These are phyloP conservation scores for Podarcis raffonei DNA, from an alignment of 2,113 vertebrate species.

Conservation along the genomic window DNA sequence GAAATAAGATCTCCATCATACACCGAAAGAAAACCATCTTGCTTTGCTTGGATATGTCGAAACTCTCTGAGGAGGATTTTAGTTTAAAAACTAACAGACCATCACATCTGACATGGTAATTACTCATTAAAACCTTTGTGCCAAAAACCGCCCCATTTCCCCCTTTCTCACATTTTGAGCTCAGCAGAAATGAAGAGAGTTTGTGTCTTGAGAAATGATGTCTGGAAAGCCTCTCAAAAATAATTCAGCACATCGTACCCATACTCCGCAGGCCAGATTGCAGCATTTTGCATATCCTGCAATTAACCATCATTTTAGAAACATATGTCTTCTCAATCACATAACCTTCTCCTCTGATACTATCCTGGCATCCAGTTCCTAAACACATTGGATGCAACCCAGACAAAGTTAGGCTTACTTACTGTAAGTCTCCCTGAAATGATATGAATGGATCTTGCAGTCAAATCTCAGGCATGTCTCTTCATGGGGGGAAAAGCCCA, in stretches of 20 bases:
- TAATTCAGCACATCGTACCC: neutral
- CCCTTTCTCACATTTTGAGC: conserved; percentile 20
- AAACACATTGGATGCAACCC: neutral
- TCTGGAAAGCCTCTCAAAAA: conserved; percentile 15
- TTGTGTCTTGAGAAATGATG: conserved; percentile 14
- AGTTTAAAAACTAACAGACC: conserved; percentile 29
- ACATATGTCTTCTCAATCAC: neutral
- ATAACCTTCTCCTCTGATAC: neutral
- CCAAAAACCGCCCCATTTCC: neutral
- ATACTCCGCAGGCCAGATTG: neutral
- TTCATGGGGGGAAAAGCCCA: neutral
- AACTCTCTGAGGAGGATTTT: neutral
- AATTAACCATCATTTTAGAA: neutral
- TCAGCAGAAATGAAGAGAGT: conserved; percentile 8
- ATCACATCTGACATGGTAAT: conserved; percentile 1
- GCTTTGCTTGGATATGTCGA: neutral
- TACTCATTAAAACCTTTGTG: conserved; percentile 16
- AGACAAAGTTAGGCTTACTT: neutral
- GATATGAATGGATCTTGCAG: neutral
- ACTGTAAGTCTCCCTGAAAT: neutral
- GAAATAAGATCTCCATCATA: neutral
- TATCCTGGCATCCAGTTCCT: neutral
- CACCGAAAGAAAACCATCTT: neutral
- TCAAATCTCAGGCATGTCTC: neutral
- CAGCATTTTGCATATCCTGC: neutral